Percentiles rank a stretch among this genome's conserved stretches.
phyloP scores from a whole-genome alignment of 2,797 vertebrate genomes.

The Taenioides sp. region DNA sequence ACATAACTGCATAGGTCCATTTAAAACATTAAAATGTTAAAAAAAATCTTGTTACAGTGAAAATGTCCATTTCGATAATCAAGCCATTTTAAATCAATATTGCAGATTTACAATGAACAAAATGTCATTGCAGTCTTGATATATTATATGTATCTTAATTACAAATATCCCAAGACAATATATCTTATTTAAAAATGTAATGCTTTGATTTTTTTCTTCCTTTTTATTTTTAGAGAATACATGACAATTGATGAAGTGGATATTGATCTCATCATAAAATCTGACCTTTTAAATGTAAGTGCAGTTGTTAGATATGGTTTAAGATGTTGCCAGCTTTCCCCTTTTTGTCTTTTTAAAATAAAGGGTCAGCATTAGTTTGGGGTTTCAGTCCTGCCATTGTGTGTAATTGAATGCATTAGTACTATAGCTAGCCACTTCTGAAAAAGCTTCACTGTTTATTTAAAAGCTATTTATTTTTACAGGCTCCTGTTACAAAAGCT shows the following conservation, averaged over 20 bases:
- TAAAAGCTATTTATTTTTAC: slow-evolving; percentile 5
- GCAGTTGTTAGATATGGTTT: background rate
- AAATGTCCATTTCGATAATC: no score
- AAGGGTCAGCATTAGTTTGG: no score
- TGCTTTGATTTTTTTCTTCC: slow-evolving; percentile 1
- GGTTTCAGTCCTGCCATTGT: no score
- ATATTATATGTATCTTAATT: no score
- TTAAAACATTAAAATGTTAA: no score
- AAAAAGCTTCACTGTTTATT: background rate
- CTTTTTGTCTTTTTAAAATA: no score
- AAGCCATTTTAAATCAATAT: no score
- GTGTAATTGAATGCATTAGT: background rate
- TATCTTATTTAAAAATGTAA: background rate
- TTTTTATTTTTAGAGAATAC: slow-evolving; percentile 79
- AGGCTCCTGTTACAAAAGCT: slow-evolving; percentile 89
- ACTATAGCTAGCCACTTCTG: background rate
- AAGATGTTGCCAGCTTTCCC: background rate
- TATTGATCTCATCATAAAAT: slow-evolving; percentile 88
- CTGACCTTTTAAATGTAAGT: slow-evolving; percentile 89
- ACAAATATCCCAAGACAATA: no score
- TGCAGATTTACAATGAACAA: no score
- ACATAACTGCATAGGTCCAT: no score
- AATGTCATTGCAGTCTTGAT: no score
- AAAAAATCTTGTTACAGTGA: no score
- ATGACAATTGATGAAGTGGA: slow-evolving; percentile 90